Conservation (phyloP, 2,113 vertebrate genomes). For the Eudorcas thomsonii region DNA sequence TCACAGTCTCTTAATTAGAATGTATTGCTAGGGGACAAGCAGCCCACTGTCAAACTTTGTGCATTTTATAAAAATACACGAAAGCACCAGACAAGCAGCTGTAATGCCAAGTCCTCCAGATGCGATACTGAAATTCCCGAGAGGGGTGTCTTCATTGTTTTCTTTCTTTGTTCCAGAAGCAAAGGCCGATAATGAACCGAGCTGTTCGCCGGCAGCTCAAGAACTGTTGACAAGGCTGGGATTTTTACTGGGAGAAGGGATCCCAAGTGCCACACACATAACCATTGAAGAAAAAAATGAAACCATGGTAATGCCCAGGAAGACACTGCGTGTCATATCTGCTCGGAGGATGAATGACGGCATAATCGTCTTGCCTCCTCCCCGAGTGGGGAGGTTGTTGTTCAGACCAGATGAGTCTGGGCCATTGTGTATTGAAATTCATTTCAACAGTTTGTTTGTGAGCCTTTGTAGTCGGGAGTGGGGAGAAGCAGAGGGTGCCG, state of each 20-base stretch:
- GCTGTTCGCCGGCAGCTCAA: constrained; percentile 96
- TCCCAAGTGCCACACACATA: constrained; percentile 92
- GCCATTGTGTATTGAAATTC: constrained; percentile 29
- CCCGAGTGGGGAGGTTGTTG: background rate
- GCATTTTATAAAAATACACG: constrained; percentile 36
- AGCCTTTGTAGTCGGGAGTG: background rate
- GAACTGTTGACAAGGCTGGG: constrained; percentile 99
- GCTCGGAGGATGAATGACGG: background rate
- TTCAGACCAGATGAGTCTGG: constrained; percentile 7
- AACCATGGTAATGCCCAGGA: constrained; percentile 90
- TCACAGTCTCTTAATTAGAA: constrained; percentile 42
- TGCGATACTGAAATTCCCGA: constrained; percentile 34
- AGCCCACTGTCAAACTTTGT: background rate
- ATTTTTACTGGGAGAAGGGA: constrained; percentile 98
- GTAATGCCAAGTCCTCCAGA: constrained; percentile 19
- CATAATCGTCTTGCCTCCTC: background rate
- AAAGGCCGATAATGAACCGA: constrained; percentile 88
- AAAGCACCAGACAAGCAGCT: constrained; percentile 28
- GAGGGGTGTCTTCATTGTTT: constrained; percentile 47
- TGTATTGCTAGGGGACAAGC: constrained; percentile 30
- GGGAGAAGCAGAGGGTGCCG: background rate
- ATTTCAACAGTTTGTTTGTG: background rate
- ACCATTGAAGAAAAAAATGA: constrained; percentile 95
- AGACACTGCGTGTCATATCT: constrained; percentile 12
- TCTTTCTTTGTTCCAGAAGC: constrained; percentile 85